These are phyloP conservation scores for Hyles vespertilio DNA, from an alignment of 1,140 invertebrate species.

Conservation along the genomic window DNA sequence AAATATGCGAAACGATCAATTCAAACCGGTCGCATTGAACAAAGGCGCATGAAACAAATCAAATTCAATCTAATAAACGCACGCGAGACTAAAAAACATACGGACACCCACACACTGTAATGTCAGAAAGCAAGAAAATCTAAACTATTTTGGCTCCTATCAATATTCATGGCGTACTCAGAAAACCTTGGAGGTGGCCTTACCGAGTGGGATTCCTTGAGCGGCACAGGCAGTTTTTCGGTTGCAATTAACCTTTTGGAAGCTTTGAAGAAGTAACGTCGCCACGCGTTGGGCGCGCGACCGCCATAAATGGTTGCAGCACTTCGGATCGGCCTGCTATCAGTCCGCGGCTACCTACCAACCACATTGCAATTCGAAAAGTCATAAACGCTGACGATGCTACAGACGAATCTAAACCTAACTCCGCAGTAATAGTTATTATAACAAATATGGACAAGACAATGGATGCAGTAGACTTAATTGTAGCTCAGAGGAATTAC, in stretches of 20 bases:
- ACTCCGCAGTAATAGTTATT: slow-evolving; percentile 5
- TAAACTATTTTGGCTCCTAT: slow-evolving; percentile 57
- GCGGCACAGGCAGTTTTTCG: slow-evolving; percentile 56
- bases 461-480: slow-evolving; percentile 16
- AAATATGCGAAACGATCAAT: slow-evolving; percentile 3
- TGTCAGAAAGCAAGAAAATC: slow-evolving; percentile 44
- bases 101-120: slow-evolving; percentile 46
- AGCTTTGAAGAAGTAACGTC: slow-evolving; percentile 38
- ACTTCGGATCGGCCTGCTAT: slow-evolving; percentile 37
- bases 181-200: slow-evolving; percentile 65
- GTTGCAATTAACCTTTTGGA: slow-evolving; percentile 61
- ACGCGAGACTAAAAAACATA: slow-evolving; percentile 24
- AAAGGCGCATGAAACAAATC: slow-evolving; percentile 12
- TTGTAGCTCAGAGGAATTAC: slow-evolving; percentile 34
- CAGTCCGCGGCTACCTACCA: slow-evolving; percentile 17
- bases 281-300: slow-evolving; percentile 61
- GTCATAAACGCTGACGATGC: slow-evolving; percentile 14
- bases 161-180: slow-evolving; percentile 59
- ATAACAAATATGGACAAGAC: background rate
- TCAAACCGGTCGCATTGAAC: slow-evolving; percentile 13
- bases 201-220: slow-evolving; percentile 46
- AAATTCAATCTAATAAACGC: slow-evolving; percentile 23
- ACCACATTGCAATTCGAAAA: slow-evolving; percentile 11
- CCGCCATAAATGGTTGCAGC: slow-evolving; percentile 46
- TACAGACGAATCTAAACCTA: slow-evolving; percentile 17